Conservation (phyloP, 1,140 invertebrate species). For the Ylistrum balloti region DNA sequence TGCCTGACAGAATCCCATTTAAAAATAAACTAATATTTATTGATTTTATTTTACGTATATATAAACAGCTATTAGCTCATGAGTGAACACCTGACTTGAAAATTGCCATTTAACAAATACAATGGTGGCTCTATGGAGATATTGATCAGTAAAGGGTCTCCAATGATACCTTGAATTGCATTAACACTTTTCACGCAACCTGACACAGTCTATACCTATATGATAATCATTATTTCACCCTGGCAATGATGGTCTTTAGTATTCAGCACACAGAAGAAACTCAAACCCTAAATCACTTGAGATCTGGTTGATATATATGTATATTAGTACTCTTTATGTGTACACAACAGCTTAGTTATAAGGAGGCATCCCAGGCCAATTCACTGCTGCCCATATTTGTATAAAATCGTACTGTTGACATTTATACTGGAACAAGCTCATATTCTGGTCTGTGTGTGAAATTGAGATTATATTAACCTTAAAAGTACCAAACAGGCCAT, state of each 20-base stretch:
- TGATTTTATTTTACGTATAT: neutral
- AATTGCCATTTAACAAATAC: neutral
- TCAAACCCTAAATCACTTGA: neutral
- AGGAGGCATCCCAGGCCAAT: neutral
- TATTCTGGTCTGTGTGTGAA: too few species aligned
- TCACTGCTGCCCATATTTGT: neutral
- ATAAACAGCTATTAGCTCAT: neutral
- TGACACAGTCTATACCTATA: neutral
- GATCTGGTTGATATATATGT: neutral
- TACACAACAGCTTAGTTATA: neutral
- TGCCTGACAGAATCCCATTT: neutral
- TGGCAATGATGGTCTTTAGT: neutral
- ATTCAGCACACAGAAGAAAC: neutral
- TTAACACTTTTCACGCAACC: neutral
- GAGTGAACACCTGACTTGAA: neutral
- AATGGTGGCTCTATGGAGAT: neutral
- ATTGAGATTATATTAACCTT: too few species aligned
- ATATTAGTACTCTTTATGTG: neutral
- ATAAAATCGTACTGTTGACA: slow-evolving; percentile 3
- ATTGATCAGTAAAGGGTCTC: neutral
- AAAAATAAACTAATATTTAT: neutral
- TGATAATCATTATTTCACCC: neutral
- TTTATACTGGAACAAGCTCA: neutral
- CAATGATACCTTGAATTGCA: neutral
- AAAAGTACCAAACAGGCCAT: too few species aligned